These are phyloP conservation scores for Scartelaos histophorus DNA, from an alignment of 2,113 vertebrate genomes.

Conservation along the genomic window DNA sequence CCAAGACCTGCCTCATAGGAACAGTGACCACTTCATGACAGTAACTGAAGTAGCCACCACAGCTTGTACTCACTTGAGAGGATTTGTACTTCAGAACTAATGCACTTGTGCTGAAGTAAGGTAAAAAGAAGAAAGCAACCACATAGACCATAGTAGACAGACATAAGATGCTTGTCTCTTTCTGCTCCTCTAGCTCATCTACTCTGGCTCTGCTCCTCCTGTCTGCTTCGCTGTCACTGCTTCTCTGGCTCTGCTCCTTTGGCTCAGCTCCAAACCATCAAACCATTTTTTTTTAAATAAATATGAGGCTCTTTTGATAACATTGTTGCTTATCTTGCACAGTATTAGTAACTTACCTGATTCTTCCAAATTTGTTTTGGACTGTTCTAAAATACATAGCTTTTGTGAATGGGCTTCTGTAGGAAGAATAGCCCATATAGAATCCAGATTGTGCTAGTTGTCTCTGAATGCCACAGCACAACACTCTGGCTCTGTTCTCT, in stretches of 20 bases:
- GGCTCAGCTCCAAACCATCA: too few species aligned
- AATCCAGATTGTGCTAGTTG: conserved; percentile 67
- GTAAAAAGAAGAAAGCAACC: too few species aligned
- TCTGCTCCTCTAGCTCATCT: too few species aligned
- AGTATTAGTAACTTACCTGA: background rate
- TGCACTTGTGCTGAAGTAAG: too few species aligned
- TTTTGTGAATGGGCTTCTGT: background rate
- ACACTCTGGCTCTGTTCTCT: conserved; percentile 73
- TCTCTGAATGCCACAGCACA: conserved; percentile 49
- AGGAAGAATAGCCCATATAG: conserved; percentile 54
- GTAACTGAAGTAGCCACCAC: background rate
- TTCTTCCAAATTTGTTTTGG: background rate
- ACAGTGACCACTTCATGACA: background rate
- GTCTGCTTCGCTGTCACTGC: too few species aligned
- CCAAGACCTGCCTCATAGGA: background rate
- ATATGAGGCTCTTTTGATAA: background rate
- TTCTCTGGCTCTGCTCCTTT: too few species aligned
- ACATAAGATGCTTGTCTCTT: too few species aligned
- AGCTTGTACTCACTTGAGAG: too few species aligned
- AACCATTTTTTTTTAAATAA: too few species aligned
- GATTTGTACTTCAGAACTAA: too few species aligned
- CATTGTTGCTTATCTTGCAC: background rate
- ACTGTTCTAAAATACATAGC: background rate
- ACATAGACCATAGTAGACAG: too few species aligned
- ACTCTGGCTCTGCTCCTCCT: too few species aligned